Evolutionary conservation across 2,797 vertebrate species (phyloP).

Genomic region (Phylloscopus collybita): DNA sequence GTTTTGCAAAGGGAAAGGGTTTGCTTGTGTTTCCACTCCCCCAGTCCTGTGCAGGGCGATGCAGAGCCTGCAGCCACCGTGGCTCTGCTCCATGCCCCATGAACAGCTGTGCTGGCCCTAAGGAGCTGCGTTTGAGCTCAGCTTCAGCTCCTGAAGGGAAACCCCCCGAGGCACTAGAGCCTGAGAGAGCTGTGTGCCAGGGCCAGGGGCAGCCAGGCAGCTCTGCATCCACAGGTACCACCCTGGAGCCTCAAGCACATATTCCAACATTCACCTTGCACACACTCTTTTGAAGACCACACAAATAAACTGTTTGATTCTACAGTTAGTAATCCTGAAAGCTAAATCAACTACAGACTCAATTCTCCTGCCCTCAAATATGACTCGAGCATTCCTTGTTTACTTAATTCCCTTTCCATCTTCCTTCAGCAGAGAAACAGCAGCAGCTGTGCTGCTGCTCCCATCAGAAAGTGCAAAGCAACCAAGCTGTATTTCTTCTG

Average conservation of each 20-base stretch:
- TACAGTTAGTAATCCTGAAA: background rate
- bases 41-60: fast-evolving
- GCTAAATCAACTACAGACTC: background rate
- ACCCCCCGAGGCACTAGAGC: background rate
- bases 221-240: fast-evolving
- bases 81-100: background rate
- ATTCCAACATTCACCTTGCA: background rate
- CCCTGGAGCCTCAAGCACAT: fast-evolving
- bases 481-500: background rate
- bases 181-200: background rate
- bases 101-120: fast-evolving
- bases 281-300: background rate
- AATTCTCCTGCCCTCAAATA: background rate
- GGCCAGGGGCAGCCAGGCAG: background rate
- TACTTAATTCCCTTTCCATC: background rate
- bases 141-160: background rate
- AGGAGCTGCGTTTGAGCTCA: background rate
- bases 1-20: background rate
- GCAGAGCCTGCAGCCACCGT: fast-evolving
- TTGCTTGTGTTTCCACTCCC: background rate
- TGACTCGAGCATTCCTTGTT: background rate
- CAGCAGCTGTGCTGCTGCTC: background rate
- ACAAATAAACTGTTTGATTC: background rate
- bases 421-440: background rate
- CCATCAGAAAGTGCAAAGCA: background rate